These are phyloP conservation scores for Pycnonotus jocosus DNA, from an alignment of 2,113 vertebrate genomes.

Conservation along the genomic window DNA sequence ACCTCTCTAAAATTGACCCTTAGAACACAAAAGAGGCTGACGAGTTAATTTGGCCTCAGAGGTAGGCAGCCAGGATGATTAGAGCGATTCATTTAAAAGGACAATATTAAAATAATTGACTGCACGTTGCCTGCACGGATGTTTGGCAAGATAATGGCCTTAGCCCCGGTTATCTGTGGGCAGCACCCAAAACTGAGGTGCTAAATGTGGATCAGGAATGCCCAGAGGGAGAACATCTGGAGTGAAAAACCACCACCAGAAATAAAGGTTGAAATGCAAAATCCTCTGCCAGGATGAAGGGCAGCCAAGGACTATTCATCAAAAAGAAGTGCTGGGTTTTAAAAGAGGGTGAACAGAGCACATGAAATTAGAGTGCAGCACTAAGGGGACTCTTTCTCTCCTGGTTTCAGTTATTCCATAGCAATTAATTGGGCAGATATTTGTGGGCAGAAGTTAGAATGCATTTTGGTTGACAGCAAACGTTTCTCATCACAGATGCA, in stretches of 20 bases:
- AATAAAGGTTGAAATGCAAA: background rate
- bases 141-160: background rate
- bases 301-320: background rate
- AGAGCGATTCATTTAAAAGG: constrained; percentile 24
- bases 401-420: constrained; percentile 1
- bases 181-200: background rate
- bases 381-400: background rate
- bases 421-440: constrained; percentile 39
- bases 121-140: background rate
- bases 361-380: background rate
- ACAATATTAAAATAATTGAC: constrained; percentile 52
- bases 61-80: background rate
- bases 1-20: constrained; percentile 21
- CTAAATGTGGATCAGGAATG: background rate
- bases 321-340: background rate
- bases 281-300: background rate
- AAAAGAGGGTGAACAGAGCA: background rate
- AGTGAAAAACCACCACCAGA: background rate
- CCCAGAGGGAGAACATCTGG: background rate
- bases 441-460: constrained; percentile 22
- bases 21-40: constrained; percentile 16
- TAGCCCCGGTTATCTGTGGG: background rate
- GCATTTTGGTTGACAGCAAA: constrained; percentile 56
- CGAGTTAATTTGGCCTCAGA: constrained; percentile 37
- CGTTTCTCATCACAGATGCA: constrained; percentile 42